Evolutionary conservation across 1,140 invertebrate species (phyloP).

Genomic region (Laupala kohalensis): DNA sequence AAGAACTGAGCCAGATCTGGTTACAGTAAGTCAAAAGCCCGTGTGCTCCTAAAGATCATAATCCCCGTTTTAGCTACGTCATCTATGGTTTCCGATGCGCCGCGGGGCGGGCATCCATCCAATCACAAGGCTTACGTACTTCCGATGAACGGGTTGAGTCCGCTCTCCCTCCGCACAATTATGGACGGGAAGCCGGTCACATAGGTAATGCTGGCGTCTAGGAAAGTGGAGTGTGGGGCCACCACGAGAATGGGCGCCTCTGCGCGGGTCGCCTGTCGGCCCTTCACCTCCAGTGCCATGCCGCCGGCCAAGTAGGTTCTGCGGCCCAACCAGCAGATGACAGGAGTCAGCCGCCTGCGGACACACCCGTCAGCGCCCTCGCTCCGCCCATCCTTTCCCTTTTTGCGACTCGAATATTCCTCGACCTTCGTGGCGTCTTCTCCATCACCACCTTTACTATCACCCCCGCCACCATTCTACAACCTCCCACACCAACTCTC

Average conservation of each 20-base stretch:
- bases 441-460: neutral
- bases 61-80: too few relatives aligned
- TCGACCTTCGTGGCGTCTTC: neutral
- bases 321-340: slow-evolving; percentile 56
- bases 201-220: slow-evolving; percentile 71
- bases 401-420: neutral
- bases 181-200: slow-evolving; percentile 63
- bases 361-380: neutral
- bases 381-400: neutral
- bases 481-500: too few relatives aligned
- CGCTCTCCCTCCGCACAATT: slow-evolving; percentile 63
- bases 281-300: slow-evolving; percentile 64
- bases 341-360: slow-evolving; percentile 39
- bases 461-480: too few relatives aligned
- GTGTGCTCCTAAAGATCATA: too few relatives aligned
- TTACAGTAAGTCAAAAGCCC: too few relatives aligned
- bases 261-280: slow-evolving; percentile 49
- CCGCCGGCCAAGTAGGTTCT: slow-evolving; percentile 59
- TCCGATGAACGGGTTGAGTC: slow-evolving; percentile 65
- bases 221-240: slow-evolving; percentile 75
- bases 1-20: too few relatives aligned
- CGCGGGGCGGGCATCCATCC: too few relatives aligned
- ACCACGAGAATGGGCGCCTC: slow-evolving; percentile 75
- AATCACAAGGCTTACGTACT: too few relatives aligned
- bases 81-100: too few relatives aligned